phyloP scores from a whole-genome alignment of 2,797 vertebrate species.

The Molossus alvarezi region DNA sequence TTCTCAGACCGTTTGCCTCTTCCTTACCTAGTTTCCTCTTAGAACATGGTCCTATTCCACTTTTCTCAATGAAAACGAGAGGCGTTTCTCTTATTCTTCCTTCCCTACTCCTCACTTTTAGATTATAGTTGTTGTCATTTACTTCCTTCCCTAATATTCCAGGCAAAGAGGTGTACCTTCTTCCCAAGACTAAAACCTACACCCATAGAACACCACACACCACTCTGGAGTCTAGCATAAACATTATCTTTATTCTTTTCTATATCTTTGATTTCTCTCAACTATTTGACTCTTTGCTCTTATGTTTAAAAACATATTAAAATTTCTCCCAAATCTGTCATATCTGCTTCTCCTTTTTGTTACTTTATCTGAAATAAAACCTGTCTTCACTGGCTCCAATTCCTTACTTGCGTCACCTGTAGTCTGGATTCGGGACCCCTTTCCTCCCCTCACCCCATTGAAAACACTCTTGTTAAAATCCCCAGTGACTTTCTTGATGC shows the following conservation, averaged over 20 bases:
- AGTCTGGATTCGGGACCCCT: not conserved
- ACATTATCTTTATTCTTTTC: not conserved
- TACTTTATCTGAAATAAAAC: not conserved
- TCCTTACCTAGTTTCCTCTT: not conserved
- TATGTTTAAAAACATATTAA: constrained; percentile 3
- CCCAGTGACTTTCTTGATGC: not conserved
- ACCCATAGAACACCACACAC: not conserved
- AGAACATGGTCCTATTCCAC: not conserved
- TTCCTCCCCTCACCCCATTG: not conserved
- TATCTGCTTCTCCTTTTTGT: not conserved
- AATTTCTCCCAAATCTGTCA: not conserved
- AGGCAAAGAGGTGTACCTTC: not conserved
- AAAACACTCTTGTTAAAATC: not conserved
- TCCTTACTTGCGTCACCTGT: not conserved
- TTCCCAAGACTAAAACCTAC: not conserved
- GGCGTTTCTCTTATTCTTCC: not conserved
- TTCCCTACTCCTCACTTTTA: not conserved
- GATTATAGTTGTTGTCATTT: constrained; percentile 9
- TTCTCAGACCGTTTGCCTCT: not conserved
- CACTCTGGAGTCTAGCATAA: not conserved
- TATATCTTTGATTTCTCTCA: not conserved
- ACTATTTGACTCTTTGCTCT: not conserved
- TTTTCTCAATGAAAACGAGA: not conserved
- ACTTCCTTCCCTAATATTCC: not conserved
- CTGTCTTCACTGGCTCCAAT: not conserved